Conservation (phyloP, 1,140 invertebrate species). For the Zaprionus nigranus region DNA sequence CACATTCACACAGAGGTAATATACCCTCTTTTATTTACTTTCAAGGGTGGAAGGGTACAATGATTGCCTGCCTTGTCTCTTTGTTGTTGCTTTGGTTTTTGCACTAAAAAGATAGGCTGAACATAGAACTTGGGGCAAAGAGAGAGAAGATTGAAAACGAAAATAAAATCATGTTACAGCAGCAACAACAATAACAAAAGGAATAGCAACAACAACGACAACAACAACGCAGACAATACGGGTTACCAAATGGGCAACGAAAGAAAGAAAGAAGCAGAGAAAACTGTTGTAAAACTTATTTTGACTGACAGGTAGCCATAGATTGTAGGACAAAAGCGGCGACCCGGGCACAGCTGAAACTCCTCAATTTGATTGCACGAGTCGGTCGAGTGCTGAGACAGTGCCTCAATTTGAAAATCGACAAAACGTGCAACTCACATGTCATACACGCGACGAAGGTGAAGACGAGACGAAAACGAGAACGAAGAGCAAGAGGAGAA, state of each 20-base stretch:
- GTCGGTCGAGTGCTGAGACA: slow-evolving; percentile 67
- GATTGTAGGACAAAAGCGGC: slow-evolving; percentile 58
- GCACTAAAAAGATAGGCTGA: slow-evolving; percentile 79
- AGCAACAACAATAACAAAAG: slow-evolving; percentile 42
- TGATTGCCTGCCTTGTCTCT: slow-evolving; percentile 56
- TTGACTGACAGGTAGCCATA: slow-evolving; percentile 82
- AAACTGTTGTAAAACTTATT: slow-evolving; percentile 81
- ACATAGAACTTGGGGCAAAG: slow-evolving; percentile 60
- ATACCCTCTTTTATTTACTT: not conserved
- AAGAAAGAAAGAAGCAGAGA: slow-evolving; percentile 42
- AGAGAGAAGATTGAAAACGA: slow-evolving; percentile 46
- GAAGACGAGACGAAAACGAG: slow-evolving; percentile 6
- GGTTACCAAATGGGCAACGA: slow-evolving; percentile 75
- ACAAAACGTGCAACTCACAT: slow-evolving; percentile 82
- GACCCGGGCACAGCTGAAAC: slow-evolving; percentile 63
- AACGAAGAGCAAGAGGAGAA: not conserved
- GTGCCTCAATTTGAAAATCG: slow-evolving; percentile 80
- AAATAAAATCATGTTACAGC: slow-evolving; percentile 76
- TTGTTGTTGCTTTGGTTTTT: slow-evolving; percentile 54
- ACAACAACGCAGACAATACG: slow-evolving; percentile 61
- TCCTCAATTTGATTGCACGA: slow-evolving; percentile 78
- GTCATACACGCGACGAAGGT: slow-evolving; percentile 74
- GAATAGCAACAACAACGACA: slow-evolving; percentile 55
- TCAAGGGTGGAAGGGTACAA: not conserved
- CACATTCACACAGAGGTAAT: not conserved